A percentile compares a stretch with the other conserved stretches of the same genome.
Evolutionary conservation across 2,797 vertebrate species (phyloP).

Genomic region (Myotis vivesi): DNA sequence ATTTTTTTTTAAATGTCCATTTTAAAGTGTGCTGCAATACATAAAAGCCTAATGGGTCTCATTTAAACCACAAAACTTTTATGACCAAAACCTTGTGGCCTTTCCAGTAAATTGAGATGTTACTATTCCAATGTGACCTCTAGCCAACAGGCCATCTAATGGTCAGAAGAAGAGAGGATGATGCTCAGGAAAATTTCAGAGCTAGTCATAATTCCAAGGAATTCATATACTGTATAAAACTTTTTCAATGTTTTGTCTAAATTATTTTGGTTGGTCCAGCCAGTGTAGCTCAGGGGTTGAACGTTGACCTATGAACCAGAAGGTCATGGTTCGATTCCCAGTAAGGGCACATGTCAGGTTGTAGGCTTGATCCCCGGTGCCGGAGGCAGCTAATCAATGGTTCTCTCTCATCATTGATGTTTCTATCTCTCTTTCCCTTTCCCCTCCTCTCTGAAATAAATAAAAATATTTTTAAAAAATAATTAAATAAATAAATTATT

Average conservation of each 20-base stretch:
- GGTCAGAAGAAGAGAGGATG: not conserved
- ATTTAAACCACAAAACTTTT: slow-evolving; percentile 1
- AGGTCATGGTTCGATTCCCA: too few relatives aligned
- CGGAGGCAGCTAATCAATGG: too few relatives aligned
- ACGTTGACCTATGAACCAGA: too few relatives aligned
- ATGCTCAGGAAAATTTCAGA: not conserved
- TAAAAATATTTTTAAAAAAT: too few relatives aligned
- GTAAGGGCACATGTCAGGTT: too few relatives aligned
- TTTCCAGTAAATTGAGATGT: not conserved
- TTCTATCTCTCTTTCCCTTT: too few relatives aligned
- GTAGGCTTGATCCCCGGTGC: too few relatives aligned
- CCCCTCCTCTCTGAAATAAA: too few relatives aligned
- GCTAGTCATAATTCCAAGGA: not conserved
- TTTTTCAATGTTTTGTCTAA: slow-evolving; percentile 1
- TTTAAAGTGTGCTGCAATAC: slow-evolving; percentile 5
- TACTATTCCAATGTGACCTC: not conserved
- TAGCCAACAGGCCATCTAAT: not conserved
- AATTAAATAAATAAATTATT: not conserved
- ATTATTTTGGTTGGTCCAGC: slow-evolving; percentile 2
- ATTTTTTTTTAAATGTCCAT: not conserved
- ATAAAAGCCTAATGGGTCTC: not conserved
- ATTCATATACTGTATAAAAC: not conserved
- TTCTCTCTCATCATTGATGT: too few relatives aligned
- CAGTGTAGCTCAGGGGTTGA: too few relatives aligned
- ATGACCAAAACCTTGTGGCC: not conserved